Evolutionary conservation across 2,888 invertebrate genomes (phyloP), one percentile per base, ranked within the genome.

Genomic region (Cetonia aurata): DNA sequence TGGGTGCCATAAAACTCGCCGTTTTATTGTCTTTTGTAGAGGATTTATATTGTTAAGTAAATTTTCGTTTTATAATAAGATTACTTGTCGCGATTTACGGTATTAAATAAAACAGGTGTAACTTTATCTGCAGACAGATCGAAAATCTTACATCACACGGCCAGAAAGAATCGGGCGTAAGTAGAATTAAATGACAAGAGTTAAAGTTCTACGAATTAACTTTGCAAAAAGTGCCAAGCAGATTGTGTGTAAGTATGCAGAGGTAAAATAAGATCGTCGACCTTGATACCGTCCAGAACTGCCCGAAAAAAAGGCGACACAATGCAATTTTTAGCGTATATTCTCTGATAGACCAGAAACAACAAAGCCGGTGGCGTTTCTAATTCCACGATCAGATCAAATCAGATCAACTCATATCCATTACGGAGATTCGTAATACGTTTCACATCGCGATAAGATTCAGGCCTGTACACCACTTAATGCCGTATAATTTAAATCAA

Each of bases 261-360:
- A 77, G 77, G 79, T 79, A 78, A 73, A 77, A 75, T 75, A 79
- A 76, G 81, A 80, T 77, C 81, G 80, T 80, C 81, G 81, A 81
- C 81, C 81, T 79, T 67, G 67, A 50, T 66, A 48, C 50, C 25
- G 66, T 71, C 70, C 72, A 72, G 25, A 46, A 74, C 60, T 74
- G 73, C 72, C 76, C 76, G 71, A 76, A 77, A 76, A 67, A 55
- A 25, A 25, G 37, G 8, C 37, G 6, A 41, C 67, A 67, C 31
- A 46, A 67, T 67, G 67, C 53, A 55, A 25, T 33, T 67, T 67
- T 44, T 53, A 37, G 37, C 37, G 13, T 15, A 10, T 42, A 25
- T 25, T 25, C 25, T 25, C 25, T 60, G 52, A 25, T 19, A 17
- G 25, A 25, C 19, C 25, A 52, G 25, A 52, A 10, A 12, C n/a